A percentile compares a stretch with the other conserved stretches of the same genome.
These are phyloP conservation scores for Pelecanoides urinatrix DNA, from an alignment of 2,113 vertebrate genomes.

Conservation along the genomic window DNA sequence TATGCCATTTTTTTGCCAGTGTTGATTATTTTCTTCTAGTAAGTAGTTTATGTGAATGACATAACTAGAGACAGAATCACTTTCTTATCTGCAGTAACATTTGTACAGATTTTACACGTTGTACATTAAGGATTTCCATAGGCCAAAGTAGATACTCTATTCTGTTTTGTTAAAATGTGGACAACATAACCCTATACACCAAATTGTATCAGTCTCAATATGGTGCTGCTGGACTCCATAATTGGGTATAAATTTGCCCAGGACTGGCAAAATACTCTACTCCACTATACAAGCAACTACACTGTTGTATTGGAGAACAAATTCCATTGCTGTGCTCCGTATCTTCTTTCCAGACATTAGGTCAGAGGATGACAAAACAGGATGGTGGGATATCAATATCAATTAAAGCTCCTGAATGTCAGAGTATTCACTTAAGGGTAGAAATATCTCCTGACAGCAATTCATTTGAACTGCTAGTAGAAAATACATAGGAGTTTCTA, in stretches of 20 bases:
- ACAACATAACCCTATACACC: neutral
- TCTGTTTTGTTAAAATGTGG: neutral
- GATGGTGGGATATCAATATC: neutral
- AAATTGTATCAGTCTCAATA: neutral
- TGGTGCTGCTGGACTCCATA: neutral
- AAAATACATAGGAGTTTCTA: neutral
- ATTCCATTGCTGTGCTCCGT: neutral
- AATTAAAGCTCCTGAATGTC: neutral
- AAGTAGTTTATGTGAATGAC: neutral
- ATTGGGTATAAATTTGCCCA: neutral
- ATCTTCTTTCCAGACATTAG: neutral
- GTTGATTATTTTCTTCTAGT: neutral
- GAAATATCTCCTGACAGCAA: neutral
- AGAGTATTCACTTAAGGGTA: neutral
- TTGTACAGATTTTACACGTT: neutral
- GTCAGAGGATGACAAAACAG: neutral
- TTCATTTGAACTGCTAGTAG: neutral
- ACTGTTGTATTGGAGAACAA: neutral
- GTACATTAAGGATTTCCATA: neutral
- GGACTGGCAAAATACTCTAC: neutral
- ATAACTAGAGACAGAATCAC: neutral
- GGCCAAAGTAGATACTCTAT: neutral
- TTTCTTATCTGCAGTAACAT: neutral
- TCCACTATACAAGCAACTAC: neutral
- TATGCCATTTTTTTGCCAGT: neutral